Base-by-base conservation (phyloP, 2,113 vertebrate genomes). In the Abramis brama region DNA sequence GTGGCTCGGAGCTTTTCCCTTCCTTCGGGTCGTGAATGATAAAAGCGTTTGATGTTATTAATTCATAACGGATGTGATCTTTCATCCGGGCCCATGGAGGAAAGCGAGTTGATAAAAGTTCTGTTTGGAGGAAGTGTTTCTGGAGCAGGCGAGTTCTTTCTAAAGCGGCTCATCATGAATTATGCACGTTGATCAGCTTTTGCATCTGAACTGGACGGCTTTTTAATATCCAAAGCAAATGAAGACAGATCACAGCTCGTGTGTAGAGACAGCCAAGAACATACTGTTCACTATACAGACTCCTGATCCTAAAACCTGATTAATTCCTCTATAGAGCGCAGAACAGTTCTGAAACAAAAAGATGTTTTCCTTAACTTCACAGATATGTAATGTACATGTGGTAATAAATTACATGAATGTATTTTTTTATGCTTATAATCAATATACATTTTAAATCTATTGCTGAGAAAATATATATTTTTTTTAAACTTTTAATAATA, bases 21-120 rank as follows among this genome's bases (percentile, higher is more conserved):
- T 27, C 66, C 81, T 1, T 50, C 43, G 59, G 73, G 83, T 83
- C 86, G 87, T 86, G 68, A 83, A 19, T 84, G 82, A 73, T 71
- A 82, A 64, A 89, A 88, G 64, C 27, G 81, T 86, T 82, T 90
- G 76, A 90, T 82, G 68, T 86, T 91, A 90, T 88, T 71, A 79
- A 89, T 86, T 89, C 33, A 86, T 83, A 19, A 74, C 0, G 9
- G 82, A 71, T 64, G 25, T 27, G 77, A 85, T 87, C 52, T 86
- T 59, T 47, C 71, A 79, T 86, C 70, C 25, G 68, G 70, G 47
- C 74, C 85, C 62, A 13, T 27, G 39, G 73, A 82, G 62, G 82
- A 80, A 43, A 82, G 57, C n/a, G 47, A 62, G 68, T 79, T 79
- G 66, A 73, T 30, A 36, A 62, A 47, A 75, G 85, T 36, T 47